A percentile compares a stretch with the other conserved stretches of the same genome.
Evolutionary conservation across 1,140 invertebrate genomes (phyloP).

Genomic region (Diploscapter pachys): DNA sequence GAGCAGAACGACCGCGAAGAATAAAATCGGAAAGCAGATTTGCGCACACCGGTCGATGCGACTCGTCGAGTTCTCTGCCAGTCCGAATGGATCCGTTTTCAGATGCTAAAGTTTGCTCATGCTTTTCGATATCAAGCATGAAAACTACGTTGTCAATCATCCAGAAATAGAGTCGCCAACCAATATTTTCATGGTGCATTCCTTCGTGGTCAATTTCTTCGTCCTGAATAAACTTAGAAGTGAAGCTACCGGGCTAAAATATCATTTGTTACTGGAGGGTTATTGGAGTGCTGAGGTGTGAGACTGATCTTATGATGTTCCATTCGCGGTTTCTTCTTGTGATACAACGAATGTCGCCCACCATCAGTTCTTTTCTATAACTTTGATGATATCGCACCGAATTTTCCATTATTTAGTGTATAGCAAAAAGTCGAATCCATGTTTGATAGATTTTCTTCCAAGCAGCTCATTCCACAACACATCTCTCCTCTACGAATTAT

Average conservation of each 20-base stretch:
- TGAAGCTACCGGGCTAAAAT: constrained; percentile 14
- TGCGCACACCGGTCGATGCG: constrained; percentile 31
- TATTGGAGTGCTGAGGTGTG: constrained; percentile 13
- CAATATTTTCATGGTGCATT: constrained; percentile 35
- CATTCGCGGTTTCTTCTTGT: constrained; percentile 10
- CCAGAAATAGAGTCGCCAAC: constrained; percentile 41
- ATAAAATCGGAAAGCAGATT: constrained; percentile 31
- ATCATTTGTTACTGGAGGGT: background rate
- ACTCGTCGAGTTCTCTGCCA: constrained; percentile 35
- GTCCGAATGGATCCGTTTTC: constrained; percentile 36
- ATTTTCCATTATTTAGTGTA: too few relatives aligned
- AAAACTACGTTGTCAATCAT: constrained; percentile 38
- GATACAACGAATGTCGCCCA: constrained; percentile 30
- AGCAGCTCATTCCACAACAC: background rate
- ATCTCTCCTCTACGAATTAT: background rate
- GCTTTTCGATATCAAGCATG: constrained; percentile 1
- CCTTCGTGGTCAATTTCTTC: constrained; percentile 24
- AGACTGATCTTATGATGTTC: background rate
- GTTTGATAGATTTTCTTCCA: background rate
- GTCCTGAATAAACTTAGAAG: constrained; percentile 12
- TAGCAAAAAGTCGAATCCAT: constrained; percentile 10
- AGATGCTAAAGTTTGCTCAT: background rate
- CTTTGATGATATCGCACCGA: too few relatives aligned
- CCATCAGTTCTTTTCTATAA: constrained; percentile 28
- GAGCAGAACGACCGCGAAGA: constrained; percentile 34